These are phyloP conservation scores for Thereva unica DNA, from an alignment of 2,888 invertebrate species.

Conservation along the genomic window DNA sequence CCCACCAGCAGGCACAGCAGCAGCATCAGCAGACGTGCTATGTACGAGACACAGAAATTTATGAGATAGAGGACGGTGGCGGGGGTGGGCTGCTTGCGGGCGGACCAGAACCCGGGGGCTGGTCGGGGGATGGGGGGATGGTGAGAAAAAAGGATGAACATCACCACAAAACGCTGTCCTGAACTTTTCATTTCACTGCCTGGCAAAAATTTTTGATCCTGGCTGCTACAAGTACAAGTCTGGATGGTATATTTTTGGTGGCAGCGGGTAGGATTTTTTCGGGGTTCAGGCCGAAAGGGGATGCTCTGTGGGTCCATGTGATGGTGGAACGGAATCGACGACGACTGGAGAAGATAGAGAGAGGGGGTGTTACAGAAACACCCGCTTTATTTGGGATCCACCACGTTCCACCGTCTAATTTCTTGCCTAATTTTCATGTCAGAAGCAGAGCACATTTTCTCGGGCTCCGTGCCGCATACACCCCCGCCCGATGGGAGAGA, in stretches of 20 bases:
- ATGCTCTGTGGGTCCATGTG: not conserved
- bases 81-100: no score
- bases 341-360: not conserved
- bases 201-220: not conserved
- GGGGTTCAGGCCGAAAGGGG: not conserved
- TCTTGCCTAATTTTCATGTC: conserved; percentile 36
- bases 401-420: conserved; percentile 12
- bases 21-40: not conserved
- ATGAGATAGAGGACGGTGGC: no score
- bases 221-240: not conserved
- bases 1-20: not conserved
- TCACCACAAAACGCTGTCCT: conserved; percentile 31
- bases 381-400: conserved; percentile 7
- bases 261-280: not conserved
- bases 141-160: conserved; percentile 31
- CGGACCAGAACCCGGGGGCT: no score
- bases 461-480: no score
- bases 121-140: not conserved
- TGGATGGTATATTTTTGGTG: not conserved
- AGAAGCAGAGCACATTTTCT: conserved; percentile 6
- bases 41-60: not conserved
- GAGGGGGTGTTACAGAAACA: not conserved
- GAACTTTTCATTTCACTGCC: conserved; percentile 26
- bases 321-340: not conserved
- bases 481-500: no score